These are phyloP conservation scores for Pocillopora meandrina DNA, from an alignment of 92 coral and sea anemone species.

Conservation along the genomic window DNA sequence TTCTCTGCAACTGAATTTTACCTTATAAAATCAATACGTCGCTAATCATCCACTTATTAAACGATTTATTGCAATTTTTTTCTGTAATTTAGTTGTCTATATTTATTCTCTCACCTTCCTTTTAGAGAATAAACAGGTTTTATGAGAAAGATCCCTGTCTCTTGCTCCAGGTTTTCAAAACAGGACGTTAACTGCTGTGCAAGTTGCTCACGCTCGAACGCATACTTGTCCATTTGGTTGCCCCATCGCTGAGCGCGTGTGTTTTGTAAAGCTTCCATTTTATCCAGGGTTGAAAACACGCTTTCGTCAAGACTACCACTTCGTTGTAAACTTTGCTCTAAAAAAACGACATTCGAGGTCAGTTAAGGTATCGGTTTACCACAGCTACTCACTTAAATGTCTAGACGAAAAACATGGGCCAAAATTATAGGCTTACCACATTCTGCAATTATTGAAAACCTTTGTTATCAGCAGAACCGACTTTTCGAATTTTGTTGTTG, in stretches of 20 bases:
- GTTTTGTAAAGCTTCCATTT: conserved; percentile 87
- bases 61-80: too few species aligned
- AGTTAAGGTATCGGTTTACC: not conserved
- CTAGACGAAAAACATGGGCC: not conserved
- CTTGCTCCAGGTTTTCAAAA: conserved; percentile 83
- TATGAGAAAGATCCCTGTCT: conserved; percentile 95
- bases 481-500: too few species aligned
- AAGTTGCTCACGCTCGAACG: conserved; percentile 66
- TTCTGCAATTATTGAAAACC: too few species aligned
- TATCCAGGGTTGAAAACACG: conserved; percentile 75
- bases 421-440: not conserved
- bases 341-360: not conserved
- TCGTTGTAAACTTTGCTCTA: conserved; percentile 76
- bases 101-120: conserved; percentile 63
- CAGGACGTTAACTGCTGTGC: conserved; percentile 78
- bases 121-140: conserved; percentile 90
- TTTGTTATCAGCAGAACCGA: too few species aligned
- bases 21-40: too few species aligned
- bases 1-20: too few species aligned
- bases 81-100: too few species aligned
- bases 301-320: conserved; percentile 58
- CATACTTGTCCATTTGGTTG: conserved; percentile 78
- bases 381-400: too few species aligned
- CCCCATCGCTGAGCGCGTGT: conserved; percentile 91
- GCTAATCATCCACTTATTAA: too few species aligned